These are phyloP conservation scores for Thereva nobilitata DNA, from an alignment of 2,888 invertebrate genomes.

Conservation along the genomic window DNA sequence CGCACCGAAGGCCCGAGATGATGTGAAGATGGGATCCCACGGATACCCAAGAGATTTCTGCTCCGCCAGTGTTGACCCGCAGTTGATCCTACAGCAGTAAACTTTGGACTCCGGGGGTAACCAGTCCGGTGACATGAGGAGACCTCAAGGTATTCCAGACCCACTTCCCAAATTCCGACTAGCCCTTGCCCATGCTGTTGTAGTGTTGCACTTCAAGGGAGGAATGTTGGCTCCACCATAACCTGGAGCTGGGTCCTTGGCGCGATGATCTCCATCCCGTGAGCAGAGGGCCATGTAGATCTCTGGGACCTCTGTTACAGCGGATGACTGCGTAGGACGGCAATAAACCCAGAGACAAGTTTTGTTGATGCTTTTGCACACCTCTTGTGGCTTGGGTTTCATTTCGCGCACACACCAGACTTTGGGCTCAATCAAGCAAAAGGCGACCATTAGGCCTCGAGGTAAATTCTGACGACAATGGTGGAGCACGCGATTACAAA, in stretches of 20 bases:
- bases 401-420: neutral
- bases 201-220: conserved; percentile 17
- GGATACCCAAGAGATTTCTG: neutral
- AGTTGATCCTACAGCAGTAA: conserved; percentile 22
- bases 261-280: conserved; percentile 22
- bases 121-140: neutral
- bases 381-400: neutral
- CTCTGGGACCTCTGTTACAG: conserved; percentile 8
- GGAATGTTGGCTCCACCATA: conserved; percentile 7
- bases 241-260: neutral
- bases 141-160: conserved; percentile 19
- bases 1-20: neutral
- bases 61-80: conserved; percentile 12
- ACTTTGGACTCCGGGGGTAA: conserved; percentile 19
- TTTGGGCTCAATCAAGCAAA: conserved; percentile 5
- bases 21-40: conserved; percentile 5
- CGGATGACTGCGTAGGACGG: conserved; percentile 21
- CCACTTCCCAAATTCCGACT: conserved; percentile 29
- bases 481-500: conserved; percentile 26
- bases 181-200: conserved; percentile 9
- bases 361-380: conserved; percentile 9
- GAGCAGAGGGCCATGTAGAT: conserved; percentile 4
- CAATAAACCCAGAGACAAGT: conserved; percentile 21
- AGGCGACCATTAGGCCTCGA: conserved; percentile 6
- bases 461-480: conserved; percentile 13